Percentiles rank a stretch among this genome's conserved stretches.
These are phyloP conservation scores for Saccostrea echinata DNA, from an alignment of 1,140 invertebrate genomes.

Conservation along the genomic window DNA sequence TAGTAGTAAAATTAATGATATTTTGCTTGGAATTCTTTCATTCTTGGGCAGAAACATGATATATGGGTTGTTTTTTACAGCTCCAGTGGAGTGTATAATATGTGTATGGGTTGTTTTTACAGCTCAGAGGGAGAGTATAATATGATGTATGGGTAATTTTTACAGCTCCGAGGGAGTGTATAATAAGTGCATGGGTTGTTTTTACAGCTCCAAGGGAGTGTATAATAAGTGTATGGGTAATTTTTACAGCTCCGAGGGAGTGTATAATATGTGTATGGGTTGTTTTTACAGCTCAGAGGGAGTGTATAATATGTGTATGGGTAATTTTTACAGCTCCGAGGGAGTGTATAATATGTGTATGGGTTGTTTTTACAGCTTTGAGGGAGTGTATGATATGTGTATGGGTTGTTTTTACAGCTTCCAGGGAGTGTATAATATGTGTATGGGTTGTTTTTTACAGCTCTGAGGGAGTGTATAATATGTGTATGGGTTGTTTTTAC, in stretches of 20 bases:
- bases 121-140: conserved; percentile 94
- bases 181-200: too few species aligned
- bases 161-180: conserved; percentile 95
- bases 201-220: conserved; percentile 95
- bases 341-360: conserved; percentile 95
- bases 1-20: too few species aligned
- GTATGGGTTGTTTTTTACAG: too few species aligned
- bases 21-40: too few species aligned
- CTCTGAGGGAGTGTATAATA: conserved; percentile 93
- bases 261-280: conserved; percentile 96
- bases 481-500: too few species aligned
- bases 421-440: conserved; percentile 94
- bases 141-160: too few species aligned
- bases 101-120: too few species aligned
- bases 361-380: too few species aligned
- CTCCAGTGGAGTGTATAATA: conserved; percentile 93
- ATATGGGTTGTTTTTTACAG: conserved; percentile 80
- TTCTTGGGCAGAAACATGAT: too few species aligned
- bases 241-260: conserved; percentile 93
- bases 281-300: conserved; percentile 94
- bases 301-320: conserved; percentile 96
- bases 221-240: conserved; percentile 94
- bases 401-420: too few species aligned
- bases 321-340: conserved; percentile 95
- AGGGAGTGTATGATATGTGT: conserved; percentile 95